These are phyloP conservation scores for Dendroctonus valens DNA, from an alignment of 1,140 invertebrate genomes.

Conservation along the genomic window DNA sequence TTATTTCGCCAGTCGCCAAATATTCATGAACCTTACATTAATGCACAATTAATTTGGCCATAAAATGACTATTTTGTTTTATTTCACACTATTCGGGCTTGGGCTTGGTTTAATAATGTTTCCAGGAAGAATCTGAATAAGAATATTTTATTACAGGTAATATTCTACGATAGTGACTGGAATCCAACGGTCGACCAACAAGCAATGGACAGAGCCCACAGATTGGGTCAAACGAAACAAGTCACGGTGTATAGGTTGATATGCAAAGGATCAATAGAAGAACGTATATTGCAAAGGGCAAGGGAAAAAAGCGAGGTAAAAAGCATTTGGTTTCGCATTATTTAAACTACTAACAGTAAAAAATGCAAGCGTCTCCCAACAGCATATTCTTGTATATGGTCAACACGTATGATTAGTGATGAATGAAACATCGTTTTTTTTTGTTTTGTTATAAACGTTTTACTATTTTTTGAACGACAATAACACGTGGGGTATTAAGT, in stretches of 20 bases:
- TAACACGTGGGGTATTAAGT: too few species aligned
- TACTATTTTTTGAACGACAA: too few species aligned
- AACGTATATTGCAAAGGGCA: conserved; percentile 84
- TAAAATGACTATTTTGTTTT: conserved; percentile 15
- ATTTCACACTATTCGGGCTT: too few species aligned
- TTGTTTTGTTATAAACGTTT: too few species aligned
- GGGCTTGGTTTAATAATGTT: neutral
- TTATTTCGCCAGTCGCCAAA: conserved; percentile 25
- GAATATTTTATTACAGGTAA: conserved; percentile 65
- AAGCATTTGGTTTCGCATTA: neutral
- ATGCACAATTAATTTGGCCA: conserved; percentile 17
- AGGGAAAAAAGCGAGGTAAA: conserved; percentile 86
- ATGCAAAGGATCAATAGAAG: conserved; percentile 90
- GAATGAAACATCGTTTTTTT: too few species aligned
- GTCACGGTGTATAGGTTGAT: conserved; percentile 91
- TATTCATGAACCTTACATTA: conserved; percentile 12
- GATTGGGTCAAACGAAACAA: conserved; percentile 84
- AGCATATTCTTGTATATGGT: neutral
- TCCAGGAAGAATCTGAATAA: neutral
- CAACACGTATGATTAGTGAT: too few species aligned
- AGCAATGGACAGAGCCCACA: conserved; percentile 90
- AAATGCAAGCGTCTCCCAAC: neutral
- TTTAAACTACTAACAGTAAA: neutral
- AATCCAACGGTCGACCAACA: conserved; percentile 96
- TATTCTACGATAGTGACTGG: conserved; percentile 99